Conservation (phyloP, 2,888 invertebrate species). For the Platycnemis pennipes region DNA sequence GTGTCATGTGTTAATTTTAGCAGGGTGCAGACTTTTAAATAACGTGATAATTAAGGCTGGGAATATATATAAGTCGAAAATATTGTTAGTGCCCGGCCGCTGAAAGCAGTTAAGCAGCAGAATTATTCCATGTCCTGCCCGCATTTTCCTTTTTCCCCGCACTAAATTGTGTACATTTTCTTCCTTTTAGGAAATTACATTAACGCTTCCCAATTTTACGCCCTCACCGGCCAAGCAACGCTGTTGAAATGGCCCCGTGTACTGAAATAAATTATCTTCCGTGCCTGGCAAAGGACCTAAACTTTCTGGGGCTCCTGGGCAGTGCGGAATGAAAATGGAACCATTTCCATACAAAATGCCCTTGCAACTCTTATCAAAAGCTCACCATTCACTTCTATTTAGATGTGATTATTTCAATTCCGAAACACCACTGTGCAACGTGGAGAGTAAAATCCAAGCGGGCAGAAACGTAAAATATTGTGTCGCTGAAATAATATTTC, state of each 20-base stretch:
- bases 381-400: not conserved
- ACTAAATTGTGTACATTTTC: not conserved
- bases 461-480: not conserved
- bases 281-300: not conserved
- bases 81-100: not conserved
- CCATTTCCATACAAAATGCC: constrained; percentile 25
- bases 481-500: not conserved
- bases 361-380: constrained; percentile 4
- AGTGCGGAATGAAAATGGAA: constrained; percentile 36
- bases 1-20: not conserved
- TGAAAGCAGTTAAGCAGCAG: not conserved
- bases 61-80: not conserved
- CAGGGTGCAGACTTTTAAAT: not conserved
- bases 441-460: not conserved
- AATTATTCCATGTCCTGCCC: not conserved
- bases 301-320: constrained; percentile 14
- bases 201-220: not conserved
- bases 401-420: constrained; percentile 10
- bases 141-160: not conserved
- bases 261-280: constrained; percentile 31
- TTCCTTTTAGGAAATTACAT: not conserved
- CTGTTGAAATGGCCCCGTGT: constrained; percentile 30
- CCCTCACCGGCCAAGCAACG: not conserved
- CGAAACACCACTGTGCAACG: not conserved
- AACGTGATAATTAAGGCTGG: not conserved